These are phyloP conservation scores for Drosophila ficusphila DNA, from an alignment of 1,140 invertebrate genomes.

Conservation along the genomic window DNA sequence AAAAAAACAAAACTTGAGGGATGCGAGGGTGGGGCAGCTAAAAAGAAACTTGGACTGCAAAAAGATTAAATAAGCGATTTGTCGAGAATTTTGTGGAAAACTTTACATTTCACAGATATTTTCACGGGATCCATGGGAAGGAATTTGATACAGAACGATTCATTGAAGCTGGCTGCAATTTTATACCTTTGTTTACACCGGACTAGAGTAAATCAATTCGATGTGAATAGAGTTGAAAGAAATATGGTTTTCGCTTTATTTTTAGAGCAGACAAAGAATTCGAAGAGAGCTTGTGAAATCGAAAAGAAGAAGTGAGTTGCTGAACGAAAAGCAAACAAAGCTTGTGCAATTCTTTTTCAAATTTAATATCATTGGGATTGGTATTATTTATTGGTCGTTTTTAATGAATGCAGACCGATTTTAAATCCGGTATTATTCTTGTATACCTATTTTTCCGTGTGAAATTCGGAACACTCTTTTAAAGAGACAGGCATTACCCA, in stretches of 20 bases:
- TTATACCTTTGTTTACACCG: slow-evolving; percentile 29
- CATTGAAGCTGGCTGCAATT: slow-evolving; percentile 22
- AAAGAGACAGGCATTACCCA: slow-evolving; percentile 19
- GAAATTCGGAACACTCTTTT: slow-evolving; percentile 46
- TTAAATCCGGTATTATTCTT: too few species aligned
- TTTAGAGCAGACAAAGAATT: slow-evolving; percentile 29
- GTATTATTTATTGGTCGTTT: too few species aligned
- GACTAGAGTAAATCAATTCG: slow-evolving; percentile 29
- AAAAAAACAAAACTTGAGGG: slow-evolving; percentile 10
- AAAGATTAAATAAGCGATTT: slow-evolving; percentile 17
- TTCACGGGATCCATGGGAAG: neutral
- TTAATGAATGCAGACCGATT: too few species aligned
- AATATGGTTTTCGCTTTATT: slow-evolving; percentile 49
- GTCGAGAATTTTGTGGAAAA: slow-evolving; percentile 20
- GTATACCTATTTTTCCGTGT: slow-evolving; percentile 2
- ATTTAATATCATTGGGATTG: too few species aligned
- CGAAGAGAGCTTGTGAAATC: neutral
- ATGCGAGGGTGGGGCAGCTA: slow-evolving; percentile 4
- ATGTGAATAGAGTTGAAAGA: slow-evolving; percentile 56
- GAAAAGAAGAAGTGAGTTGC: neutral
- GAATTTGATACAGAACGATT: slow-evolving; percentile 18
- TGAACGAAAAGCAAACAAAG: neutral
- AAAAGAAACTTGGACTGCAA: neutral
- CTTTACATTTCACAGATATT: slow-evolving; percentile 14
- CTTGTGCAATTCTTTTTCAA: too few species aligned